Evolutionary conservation across 2,113 vertebrate genomes (phyloP).

Genomic region (Peromyscus maniculatus): DNA sequence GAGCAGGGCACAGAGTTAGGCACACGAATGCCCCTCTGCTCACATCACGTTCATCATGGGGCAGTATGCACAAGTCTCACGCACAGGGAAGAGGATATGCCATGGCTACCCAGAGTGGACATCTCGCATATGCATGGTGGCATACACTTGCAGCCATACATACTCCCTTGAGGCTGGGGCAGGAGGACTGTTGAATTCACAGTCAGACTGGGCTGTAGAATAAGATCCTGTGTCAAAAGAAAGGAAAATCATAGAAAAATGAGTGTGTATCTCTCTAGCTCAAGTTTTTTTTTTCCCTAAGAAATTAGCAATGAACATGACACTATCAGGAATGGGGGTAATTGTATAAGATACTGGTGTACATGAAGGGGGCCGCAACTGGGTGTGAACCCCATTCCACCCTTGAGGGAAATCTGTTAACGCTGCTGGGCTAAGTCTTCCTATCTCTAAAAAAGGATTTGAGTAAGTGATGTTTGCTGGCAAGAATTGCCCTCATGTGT

Average conservation of each 20-base stretch:
- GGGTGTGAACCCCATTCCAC: not conserved
- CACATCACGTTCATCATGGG: no score
- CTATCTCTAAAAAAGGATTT: not conserved
- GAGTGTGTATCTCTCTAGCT: not conserved
- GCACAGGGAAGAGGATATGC: fast-evolving
- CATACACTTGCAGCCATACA: not conserved
- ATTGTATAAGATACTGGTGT: not conserved
- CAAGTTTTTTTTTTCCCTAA: not conserved
- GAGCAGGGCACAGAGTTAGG: not conserved
- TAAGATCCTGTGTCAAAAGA: not conserved
- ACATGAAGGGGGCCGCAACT: fast-evolving
- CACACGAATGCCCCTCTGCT: fast-evolving
- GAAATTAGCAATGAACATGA: not conserved
- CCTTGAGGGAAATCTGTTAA: not conserved
- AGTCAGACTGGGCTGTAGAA: not conserved
- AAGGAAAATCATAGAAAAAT: not conserved
- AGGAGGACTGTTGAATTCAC: not conserved
- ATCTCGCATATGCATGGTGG: not conserved
- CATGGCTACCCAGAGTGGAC: not conserved
- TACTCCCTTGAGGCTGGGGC: not conserved
- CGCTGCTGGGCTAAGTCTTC: not conserved
- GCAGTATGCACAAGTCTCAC: fast-evolving
- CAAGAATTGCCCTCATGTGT: fast-evolving
- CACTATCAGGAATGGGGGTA: not conserved
- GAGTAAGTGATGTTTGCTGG: not conserved